Evolutionary conservation across 2,797 vertebrate species (phyloP).

Genomic region (Pseudomugil gertrudae): DNA sequence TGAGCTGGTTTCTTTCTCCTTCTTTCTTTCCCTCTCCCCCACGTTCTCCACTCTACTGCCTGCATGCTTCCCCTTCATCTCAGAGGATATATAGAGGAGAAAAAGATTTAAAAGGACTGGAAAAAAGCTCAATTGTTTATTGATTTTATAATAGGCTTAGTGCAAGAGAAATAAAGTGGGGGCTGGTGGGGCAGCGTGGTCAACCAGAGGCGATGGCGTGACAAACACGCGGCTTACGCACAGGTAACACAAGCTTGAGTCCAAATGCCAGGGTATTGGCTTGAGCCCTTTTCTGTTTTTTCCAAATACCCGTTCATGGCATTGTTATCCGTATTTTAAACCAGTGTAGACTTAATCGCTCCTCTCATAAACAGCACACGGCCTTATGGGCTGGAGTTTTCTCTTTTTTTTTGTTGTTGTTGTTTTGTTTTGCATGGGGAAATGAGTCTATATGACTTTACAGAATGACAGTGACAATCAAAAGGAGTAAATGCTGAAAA

Average conservation of each 20-base stretch:
- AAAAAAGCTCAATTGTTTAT: conserved; percentile 88
- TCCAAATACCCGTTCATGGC: conserved; percentile 52
- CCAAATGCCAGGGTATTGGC: conserved; percentile 75
- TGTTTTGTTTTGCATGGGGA: not conserved
- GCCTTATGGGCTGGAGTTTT: conserved; percentile 40
- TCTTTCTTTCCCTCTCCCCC: conserved; percentile 2
- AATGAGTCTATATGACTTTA: conserved; percentile 10
- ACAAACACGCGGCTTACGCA: conserved; percentile 79
- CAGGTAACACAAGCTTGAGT: conserved; percentile 76
- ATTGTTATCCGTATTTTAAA: conserved; percentile 76
- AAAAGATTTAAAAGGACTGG: conserved; percentile 82
- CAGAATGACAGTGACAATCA: conserved; percentile 35
- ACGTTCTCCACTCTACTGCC: conserved; percentile 35
- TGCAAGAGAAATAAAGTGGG: conserved; percentile 83
- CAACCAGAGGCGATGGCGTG: conserved; percentile 77
- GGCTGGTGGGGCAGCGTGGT: conserved; percentile 71
- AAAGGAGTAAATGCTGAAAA: conserved; percentile 10
- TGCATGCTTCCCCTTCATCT: conserved; percentile 73
- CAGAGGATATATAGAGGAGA: conserved; percentile 85
- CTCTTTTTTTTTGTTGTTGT: not conserved
- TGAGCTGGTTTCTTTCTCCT: conserved; percentile 36
- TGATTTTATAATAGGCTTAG: conserved; percentile 91
- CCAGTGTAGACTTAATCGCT: conserved; percentile 76
- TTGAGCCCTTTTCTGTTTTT: conserved; percentile 55
- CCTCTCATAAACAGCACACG: conserved; percentile 67